phyloP scores from a whole-genome alignment of 2,113 vertebrate species.

The Heliornis fulica region DNA sequence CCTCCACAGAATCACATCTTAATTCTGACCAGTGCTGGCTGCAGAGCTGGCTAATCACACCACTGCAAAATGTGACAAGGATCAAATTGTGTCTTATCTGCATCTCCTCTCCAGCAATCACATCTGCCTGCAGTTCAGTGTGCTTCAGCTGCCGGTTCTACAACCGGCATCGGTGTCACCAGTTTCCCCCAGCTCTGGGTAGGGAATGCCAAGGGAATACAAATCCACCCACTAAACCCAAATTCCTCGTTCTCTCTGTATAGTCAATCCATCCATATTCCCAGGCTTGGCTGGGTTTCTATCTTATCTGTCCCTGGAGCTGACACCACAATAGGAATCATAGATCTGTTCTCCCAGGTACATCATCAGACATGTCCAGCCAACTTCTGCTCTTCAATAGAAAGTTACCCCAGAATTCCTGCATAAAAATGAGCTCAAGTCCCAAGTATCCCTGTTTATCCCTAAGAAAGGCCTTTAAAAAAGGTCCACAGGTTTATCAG shows the following conservation, averaged over 20 bases:
- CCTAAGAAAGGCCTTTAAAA: not conserved
- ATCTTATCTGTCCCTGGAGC: not conserved
- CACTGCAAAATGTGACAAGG: not conserved
- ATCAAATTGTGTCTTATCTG: not conserved
- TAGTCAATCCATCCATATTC: not conserved
- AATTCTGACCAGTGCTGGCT: not conserved
- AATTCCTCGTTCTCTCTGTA: accelerated
- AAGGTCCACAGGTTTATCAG: not conserved
- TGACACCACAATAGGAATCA: not conserved
- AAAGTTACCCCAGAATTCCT: not conserved
- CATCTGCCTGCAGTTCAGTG: accelerated
- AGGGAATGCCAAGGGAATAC: not conserved
- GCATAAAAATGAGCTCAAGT: not conserved
- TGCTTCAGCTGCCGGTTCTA: not conserved
- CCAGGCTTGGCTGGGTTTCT: not conserved
- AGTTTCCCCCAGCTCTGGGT: not conserved
- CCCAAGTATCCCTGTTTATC: not conserved
- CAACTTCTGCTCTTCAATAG: not conserved
- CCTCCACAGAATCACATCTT: not conserved
- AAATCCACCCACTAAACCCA: not conserved
- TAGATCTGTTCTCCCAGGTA: not conserved
- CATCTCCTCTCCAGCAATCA: not conserved
- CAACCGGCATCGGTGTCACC: accelerated
- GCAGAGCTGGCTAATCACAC: not conserved
- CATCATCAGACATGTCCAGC: not conserved